A percentile compares a stretch with the other conserved stretches of the same genome.
Evolutionary conservation across 2,797 vertebrate species (phyloP).

Genomic region (Garrulus glandarius): DNA sequence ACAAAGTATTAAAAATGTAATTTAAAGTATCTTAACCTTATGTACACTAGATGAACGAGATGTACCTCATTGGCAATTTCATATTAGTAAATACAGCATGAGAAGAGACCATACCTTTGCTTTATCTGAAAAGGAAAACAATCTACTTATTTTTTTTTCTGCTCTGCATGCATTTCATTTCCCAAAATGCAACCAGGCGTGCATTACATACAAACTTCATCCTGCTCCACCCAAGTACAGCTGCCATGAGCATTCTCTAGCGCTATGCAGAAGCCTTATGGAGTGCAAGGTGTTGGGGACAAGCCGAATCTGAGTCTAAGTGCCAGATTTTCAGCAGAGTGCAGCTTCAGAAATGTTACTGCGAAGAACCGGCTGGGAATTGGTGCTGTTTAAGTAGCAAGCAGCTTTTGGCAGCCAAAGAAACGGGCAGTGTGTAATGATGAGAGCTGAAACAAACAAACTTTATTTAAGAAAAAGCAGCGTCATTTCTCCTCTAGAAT

Average conservation of each 20-base stretch:
- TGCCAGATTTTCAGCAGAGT: slow-evolving; percentile 64
- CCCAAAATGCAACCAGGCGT: slow-evolving; percentile 74
- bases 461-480: slow-evolving; percentile 75
- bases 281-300: slow-evolving; percentile 38
- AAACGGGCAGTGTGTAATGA: slow-evolving; percentile 61
- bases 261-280: slow-evolving; percentile 76
- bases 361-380: not conserved
- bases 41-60: not conserved
- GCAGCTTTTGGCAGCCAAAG: slow-evolving; percentile 75
- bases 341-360: slow-evolving; percentile 52
- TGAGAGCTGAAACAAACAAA: slow-evolving; percentile 62
- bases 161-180: slow-evolving; percentile 77
- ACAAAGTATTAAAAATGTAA: not conserved
- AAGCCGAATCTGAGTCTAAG: slow-evolving; percentile 34
- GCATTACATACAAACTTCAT: slow-evolving; percentile 66
- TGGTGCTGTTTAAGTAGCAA: slow-evolving; percentile 70
- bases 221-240: slow-evolving; percentile 40
- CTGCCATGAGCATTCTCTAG: slow-evolving; percentile 66
- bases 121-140: slow-evolving; percentile 77
- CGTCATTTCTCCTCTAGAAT: not conserved
- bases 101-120: slow-evolving; percentile 72
- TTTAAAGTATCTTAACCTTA: not conserved
- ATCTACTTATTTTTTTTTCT: slow-evolving; percentile 59
- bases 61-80: slow-evolving; percentile 11
- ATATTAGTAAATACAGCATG: slow-evolving; percentile 42